A percentile compares a stretch with the other conserved stretches of the same genome.
Evolutionary conservation across 2,888 invertebrate genomes (phyloP).

Genomic region (Volucella zonaria): DNA sequence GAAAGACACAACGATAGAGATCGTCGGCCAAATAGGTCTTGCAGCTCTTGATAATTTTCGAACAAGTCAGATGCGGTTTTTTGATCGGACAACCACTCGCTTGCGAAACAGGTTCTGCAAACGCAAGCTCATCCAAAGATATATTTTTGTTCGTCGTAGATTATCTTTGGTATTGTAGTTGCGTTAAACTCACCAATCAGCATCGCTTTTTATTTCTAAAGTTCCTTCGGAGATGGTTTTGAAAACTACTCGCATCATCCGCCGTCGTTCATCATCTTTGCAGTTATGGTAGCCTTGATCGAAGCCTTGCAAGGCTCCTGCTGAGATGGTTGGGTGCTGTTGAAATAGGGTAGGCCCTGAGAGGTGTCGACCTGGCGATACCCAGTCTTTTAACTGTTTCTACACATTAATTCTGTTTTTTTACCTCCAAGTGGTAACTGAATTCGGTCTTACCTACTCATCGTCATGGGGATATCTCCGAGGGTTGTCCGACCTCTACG

Average conservation of each 20-base stretch:
- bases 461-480: too few relatives aligned
- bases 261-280: conserved; percentile 78
- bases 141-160: conserved; percentile 83
- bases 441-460: too few relatives aligned
- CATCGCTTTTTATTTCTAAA: conserved; percentile 85
- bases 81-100: conserved; percentile 88
- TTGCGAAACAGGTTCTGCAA: conserved; percentile 88
- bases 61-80: conserved; percentile 85
- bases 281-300: conserved; percentile 78
- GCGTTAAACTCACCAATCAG: conserved; percentile 84
- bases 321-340: conserved; percentile 77
- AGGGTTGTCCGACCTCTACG: too few relatives aligned
- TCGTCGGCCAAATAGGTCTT: conserved; percentile 84
- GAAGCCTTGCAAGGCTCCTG: conserved; percentile 78
- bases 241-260: conserved; percentile 82
- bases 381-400: too few relatives aligned
- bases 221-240: conserved; percentile 86
- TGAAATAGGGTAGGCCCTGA: too few relatives aligned
- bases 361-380: too few relatives aligned
- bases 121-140: conserved; percentile 85
- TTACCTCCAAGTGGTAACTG: too few relatives aligned
- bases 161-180: conserved; percentile 83
- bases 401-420: too few relatives aligned
- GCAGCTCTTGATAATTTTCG: conserved; percentile 83
- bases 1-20: conserved; percentile 84